Evolutionary conservation across 2,888 invertebrate genomes (phyloP), one percentile per base, ranked within the genome.

Genomic region (Hanleya hanleyi): DNA sequence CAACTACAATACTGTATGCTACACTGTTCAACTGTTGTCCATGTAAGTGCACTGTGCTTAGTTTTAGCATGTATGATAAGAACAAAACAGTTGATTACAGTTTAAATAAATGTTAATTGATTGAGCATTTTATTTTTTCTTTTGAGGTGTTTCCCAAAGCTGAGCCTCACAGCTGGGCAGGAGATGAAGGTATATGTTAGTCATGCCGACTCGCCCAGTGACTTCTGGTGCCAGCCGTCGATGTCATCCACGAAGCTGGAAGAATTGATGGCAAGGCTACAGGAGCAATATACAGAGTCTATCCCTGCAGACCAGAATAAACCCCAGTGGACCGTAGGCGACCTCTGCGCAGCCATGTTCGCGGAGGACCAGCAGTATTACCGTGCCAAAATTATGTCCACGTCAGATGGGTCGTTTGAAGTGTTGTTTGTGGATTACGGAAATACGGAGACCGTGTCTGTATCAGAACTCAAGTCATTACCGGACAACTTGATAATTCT

Each of bases 391-490:
- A 92, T 95, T 32, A 83, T 84, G 12, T 91, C 93, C 50, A 84
- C 92, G 0, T 87, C 90, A n/a, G 90, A 88, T 1, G 82, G 87
- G 1, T 90, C 81, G 84, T 93, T 93, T 36, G 89, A 91, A 65
- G 92, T 94, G 37, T 88, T 90, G 75, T 92, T 93, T 73, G 92
- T 94, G 0, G 95, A 95, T 91, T 90, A 88, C 81, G 95, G 95
- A 41, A 88, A 87, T 66, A 84, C 80, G n/a, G 88, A 91, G 65
- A 87, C 26, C 12, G 66, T 77, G n/a, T 50, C 70, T 37, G 29
- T 22, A n/a, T 37, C 64, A 6, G 38, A 18, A 2, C 1, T 64
- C 4, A 26, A 37, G 64, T 26, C n/a, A 5, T 35, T 64, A 4
- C 3, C n/a, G 32, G 35, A 37, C n/a, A 29, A 41, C 32, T 41